Conservation (phyloP, 2,113 vertebrate species). For the Okapia johnstoni region DNA sequence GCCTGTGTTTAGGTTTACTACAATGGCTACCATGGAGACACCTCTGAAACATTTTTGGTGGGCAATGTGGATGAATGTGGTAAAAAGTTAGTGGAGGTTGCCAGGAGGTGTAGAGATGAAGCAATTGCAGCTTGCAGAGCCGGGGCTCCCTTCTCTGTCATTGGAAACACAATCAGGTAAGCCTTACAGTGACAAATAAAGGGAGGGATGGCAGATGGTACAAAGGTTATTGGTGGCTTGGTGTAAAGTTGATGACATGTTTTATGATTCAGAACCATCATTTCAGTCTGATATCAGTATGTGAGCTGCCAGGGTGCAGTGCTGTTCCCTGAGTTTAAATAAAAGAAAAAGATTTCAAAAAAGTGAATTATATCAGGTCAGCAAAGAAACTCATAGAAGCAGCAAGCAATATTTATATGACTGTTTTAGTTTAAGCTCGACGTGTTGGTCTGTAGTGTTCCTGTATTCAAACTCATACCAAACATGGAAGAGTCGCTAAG, state of each 20-base stretch:
- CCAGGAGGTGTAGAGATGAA: conserved; percentile 93
- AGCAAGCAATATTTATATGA: conserved; percentile 73
- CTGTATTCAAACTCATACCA: conserved; percentile 42
- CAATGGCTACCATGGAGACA: conserved; percentile 97
- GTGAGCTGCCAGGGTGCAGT: conserved; percentile 88
- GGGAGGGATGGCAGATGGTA: conserved; percentile 87
- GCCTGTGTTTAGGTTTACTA: conserved; percentile 90
- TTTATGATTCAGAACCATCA: conserved; percentile 91
- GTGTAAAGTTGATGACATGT: conserved; percentile 92
- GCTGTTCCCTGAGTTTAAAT: conserved; percentile 78
- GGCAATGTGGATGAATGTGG: conserved; percentile 91
- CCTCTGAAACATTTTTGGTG: conserved; percentile 96
- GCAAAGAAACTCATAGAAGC: conserved; percentile 82
- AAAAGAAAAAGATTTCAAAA: conserved; percentile 76
- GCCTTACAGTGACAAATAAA: conserved; percentile 85
- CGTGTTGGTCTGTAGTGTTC: not conserved
- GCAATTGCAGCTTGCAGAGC: conserved; percentile 93
- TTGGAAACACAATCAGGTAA: conserved; percentile 98
- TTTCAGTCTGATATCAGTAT: conserved; percentile 91
- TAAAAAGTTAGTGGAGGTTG: conserved; percentile 87
- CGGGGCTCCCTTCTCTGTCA: conserved; percentile 90
- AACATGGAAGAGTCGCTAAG: conserved; percentile 42
- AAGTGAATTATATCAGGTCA: conserved; percentile 85
- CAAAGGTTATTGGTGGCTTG: conserved; percentile 89
- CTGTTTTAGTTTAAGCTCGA: conserved; percentile 58